Conservation (phyloP, 2,113 vertebrate genomes). For the Mobula birostris region DNA sequence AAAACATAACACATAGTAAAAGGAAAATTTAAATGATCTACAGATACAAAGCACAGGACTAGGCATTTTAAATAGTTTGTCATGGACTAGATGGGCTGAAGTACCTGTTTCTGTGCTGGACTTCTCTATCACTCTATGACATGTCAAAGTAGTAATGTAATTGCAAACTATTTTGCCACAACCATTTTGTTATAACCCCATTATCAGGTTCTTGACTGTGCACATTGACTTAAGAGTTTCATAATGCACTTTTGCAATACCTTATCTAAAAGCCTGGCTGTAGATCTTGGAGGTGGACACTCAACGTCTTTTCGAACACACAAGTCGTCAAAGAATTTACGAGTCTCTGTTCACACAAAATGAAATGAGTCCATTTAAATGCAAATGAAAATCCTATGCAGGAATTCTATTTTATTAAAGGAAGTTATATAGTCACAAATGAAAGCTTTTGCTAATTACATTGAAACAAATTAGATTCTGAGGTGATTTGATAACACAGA, state of each 20-base stretch:
- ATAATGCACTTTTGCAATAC: slow-evolving; percentile 49
- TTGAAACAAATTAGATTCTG: not conserved
- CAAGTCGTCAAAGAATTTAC: slow-evolving; percentile 82
- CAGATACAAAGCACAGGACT: not conserved
- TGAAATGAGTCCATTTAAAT: not conserved
- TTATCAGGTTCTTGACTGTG: not conserved
- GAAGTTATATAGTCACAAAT: not conserved
- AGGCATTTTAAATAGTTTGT: too few species aligned
- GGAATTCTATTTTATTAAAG: not conserved
- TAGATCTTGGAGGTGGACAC: slow-evolving; percentile 83
- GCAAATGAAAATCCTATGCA: not conserved
- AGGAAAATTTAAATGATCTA: not conserved
- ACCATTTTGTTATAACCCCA: not conserved
- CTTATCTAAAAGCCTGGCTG: slow-evolving; percentile 92
- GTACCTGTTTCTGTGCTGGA: too few species aligned
- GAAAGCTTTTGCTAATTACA: not conserved
- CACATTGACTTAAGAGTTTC: not conserved
- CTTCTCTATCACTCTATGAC: too few species aligned
- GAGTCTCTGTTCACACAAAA: slow-evolving; percentile 67
- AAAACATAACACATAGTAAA: not conserved
- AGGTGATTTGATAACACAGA: too few species aligned
- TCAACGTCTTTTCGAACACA: slow-evolving; percentile 78
- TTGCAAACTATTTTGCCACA: not conserved
- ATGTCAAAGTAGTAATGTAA: too few species aligned
- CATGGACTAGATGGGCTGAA: too few species aligned